These are phyloP conservation scores for Alloscopus bannaensis DNA, from an alignment of 2,888 invertebrate genomes.

Conservation along the genomic window DNA sequence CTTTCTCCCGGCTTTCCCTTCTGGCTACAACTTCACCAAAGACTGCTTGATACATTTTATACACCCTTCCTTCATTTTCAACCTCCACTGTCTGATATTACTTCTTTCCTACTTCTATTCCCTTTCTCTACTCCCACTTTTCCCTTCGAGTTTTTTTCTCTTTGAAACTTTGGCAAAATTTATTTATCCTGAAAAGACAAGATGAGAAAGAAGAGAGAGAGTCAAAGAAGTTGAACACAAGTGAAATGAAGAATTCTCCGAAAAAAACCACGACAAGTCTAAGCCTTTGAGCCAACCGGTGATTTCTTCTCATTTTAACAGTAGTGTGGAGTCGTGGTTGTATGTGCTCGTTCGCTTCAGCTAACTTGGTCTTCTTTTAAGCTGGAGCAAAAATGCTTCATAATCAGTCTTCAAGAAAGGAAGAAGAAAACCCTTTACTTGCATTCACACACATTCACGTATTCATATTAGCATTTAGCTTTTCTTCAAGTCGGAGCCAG, in stretches of 20 bases:
- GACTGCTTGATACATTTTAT: too few species aligned
- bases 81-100: constrained; percentile 3
- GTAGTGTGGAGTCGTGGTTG: not conserved
- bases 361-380: too few species aligned
- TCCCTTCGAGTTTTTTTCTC: constrained; percentile 5
- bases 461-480: not conserved
- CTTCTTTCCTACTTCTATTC: constrained; percentile 7
- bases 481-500: not conserved
- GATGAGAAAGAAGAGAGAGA: constrained; percentile 16
- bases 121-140: not conserved
- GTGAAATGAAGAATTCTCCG: constrained; percentile 50
- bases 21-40: too few species aligned
- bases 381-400: too few species aligned
- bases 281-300: constrained; percentile 55
- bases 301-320: constrained; percentile 55
- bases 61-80: too few species aligned
- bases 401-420: constrained; percentile 36
- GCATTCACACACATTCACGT: not conserved
- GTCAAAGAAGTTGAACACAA: constrained; percentile 46
- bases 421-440: not conserved
- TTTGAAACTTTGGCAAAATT: constrained; percentile 45
- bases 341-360: not conserved
- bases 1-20: too few species aligned
- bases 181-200: constrained; percentile 51
- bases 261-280: constrained; percentile 24